These are phyloP conservation scores for Aspidiotus rigidus DNA, from an alignment of 2,888 invertebrate species.

Conservation along the genomic window DNA sequence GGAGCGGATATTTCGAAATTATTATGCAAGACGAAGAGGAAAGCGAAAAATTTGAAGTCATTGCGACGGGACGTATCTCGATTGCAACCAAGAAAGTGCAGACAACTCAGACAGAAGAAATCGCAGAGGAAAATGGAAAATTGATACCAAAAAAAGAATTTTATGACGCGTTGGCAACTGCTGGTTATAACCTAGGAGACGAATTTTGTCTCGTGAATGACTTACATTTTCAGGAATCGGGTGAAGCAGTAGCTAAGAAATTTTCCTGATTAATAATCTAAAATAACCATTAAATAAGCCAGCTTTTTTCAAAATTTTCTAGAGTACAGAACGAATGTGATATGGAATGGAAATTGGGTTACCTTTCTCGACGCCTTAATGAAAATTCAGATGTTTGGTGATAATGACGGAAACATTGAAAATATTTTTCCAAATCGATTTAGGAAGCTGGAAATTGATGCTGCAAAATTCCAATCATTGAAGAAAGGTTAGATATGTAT, in stretches of 20 bases:
- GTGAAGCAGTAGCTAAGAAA: too few relatives aligned
- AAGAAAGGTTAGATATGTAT: neutral
- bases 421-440: neutral
- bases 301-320: neutral
- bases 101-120: too few relatives aligned
- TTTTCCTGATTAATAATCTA: too few relatives aligned
- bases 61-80: neutral
- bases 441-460: conserved; percentile 7
- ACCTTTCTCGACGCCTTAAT: conserved; percentile 15
- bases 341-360: conserved; percentile 17
- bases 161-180: neutral
- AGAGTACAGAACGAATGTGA: conserved; percentile 43
- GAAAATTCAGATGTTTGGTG: conserved; percentile 5
- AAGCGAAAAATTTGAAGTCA: neutral
- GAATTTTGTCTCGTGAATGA: neutral
- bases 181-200: conserved; percentile 1
- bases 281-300: too few relatives aligned
- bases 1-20: conserved; percentile 14
- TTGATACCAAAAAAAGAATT: neutral
- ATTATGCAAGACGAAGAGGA: neutral
- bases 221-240: too few relatives aligned
- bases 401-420: neutral
- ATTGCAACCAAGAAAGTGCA: neutral
- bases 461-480: neutral
- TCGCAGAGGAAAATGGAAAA: too few relatives aligned